These are phyloP conservation scores for Acanthornis magna DNA, from an alignment of 2,797 vertebrate species.

Conservation along the genomic window DNA sequence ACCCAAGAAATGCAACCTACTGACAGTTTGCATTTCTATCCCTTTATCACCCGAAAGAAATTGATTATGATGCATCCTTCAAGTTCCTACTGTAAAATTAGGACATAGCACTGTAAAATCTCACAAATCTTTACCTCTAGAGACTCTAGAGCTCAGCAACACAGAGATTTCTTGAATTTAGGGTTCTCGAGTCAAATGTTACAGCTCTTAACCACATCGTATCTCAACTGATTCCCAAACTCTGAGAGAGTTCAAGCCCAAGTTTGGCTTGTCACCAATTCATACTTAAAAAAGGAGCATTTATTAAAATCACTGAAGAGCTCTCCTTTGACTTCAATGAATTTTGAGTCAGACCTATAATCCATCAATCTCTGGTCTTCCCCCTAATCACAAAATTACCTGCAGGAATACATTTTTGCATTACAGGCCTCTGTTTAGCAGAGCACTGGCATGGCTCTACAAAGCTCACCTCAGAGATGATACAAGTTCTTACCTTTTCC, in stretches of 20 bases:
- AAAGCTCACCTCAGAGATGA: not conserved
- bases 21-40: not conserved
- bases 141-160: not conserved
- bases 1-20: not conserved
- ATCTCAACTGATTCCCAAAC: not conserved
- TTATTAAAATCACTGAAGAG: not conserved
- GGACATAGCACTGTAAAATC: not conserved
- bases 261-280: not conserved
- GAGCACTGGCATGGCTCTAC: constrained; percentile 4
- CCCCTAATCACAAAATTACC: not conserved
- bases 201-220: not conserved
- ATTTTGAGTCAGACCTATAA: not conserved
- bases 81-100: not conserved
- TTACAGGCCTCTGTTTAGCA: not conserved
- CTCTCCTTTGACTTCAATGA: not conserved
- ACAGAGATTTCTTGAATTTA: not conserved
- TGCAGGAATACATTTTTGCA: constrained; percentile 19
- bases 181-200: not conserved
- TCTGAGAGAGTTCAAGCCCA: not conserved
- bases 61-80: not conserved
- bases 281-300: not conserved
- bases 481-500: not conserved
- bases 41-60: not conserved
- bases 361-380: not conserved
- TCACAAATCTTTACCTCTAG: not conserved